Percentiles rank a stretch among this genome's conserved stretches.
These are phyloP conservation scores for Melieria picta DNA, from an alignment of 2,888 invertebrate genomes.

Conservation along the genomic window DNA sequence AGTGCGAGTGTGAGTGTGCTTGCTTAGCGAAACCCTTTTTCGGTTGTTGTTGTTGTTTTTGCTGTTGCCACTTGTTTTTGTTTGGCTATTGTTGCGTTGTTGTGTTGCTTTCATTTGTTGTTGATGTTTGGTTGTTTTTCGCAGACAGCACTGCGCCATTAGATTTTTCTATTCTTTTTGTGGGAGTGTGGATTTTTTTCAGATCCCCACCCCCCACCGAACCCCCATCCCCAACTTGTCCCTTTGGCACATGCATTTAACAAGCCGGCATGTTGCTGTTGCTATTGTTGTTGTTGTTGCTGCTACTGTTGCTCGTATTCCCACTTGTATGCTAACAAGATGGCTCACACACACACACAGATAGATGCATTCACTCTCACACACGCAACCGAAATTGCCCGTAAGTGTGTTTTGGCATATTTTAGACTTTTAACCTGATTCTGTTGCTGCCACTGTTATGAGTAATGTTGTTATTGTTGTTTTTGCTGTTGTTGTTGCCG, in stretches of 20 bases:
- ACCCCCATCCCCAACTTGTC: too few species aligned
- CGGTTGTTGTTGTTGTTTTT: neutral
- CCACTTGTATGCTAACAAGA: slow-evolving; percentile 21
- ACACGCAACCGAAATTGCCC: slow-evolving; percentile 14
- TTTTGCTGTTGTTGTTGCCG: neutral
- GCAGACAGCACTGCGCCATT: slow-evolving; percentile 30
- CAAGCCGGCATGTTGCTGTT: neutral
- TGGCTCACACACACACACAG: neutral
- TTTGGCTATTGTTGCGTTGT: neutral
- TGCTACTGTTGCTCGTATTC: slow-evolving; percentile 6
- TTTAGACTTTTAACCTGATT: slow-evolving; percentile 28
- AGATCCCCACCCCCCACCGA: too few species aligned
- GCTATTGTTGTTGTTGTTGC: too few species aligned
- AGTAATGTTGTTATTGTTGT: neutral
- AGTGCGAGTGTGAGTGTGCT: neutral
- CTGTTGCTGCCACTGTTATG: slow-evolving; percentile 3
- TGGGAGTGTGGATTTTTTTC: too few species aligned
- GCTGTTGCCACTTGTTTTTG: slow-evolving; percentile 8
- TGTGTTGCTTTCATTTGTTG: neutral
- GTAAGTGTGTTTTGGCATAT: slow-evolving; percentile 27
- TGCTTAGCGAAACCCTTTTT: slow-evolving; percentile 16
- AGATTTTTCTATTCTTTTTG: slow-evolving; percentile 10
- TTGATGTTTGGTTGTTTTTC: slow-evolving; percentile 5
- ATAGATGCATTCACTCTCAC: neutral
- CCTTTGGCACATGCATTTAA: too few species aligned